Evolutionary conservation across 2,797 vertebrate genomes (phyloP).

Genomic region (Graptemys geographica): DNA sequence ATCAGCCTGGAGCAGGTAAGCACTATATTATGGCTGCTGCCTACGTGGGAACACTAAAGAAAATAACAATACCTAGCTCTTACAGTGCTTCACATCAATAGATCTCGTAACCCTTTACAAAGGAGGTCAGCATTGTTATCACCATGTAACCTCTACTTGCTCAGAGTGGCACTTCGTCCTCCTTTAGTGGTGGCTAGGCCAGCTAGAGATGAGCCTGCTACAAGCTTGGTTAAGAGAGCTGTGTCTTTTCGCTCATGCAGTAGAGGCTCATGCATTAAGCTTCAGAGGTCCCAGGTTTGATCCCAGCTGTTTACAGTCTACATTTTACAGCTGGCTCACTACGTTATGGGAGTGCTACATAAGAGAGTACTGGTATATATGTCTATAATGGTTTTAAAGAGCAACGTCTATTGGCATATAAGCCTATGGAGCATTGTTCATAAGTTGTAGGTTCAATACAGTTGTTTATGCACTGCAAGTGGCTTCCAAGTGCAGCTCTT

Average conservation of each 20-base stretch:
- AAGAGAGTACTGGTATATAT: not conserved
- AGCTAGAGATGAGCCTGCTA: too few relatives aligned
- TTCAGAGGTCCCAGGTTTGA: too few relatives aligned
- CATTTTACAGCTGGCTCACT: not conserved
- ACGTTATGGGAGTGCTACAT: not conserved
- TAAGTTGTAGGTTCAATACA: not conserved
- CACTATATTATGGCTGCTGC: not conserved
- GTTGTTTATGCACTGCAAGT: not conserved
- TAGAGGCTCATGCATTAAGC: too few relatives aligned
- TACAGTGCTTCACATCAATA: not conserved
- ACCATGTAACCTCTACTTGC: too few relatives aligned
- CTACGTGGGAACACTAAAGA: not conserved
- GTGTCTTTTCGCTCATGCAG: too few relatives aligned
- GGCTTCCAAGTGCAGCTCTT: not conserved
- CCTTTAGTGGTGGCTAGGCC: too few relatives aligned
- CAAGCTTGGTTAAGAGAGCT: too few relatives aligned
- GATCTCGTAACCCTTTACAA: not conserved
- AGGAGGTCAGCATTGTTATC: not conserved
- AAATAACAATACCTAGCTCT: not conserved
- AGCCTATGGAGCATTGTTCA: not conserved
- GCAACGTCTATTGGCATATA: too few relatives aligned
- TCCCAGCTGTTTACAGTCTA: too few relatives aligned
- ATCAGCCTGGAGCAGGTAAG: not conserved
- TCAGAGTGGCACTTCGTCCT: too few relatives aligned
- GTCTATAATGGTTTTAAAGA: too few relatives aligned